Percentiles rank a stretch among this genome's conserved stretches.
These are phyloP conservation scores for Saguinus midas DNA, from an alignment of 2,113 vertebrate genomes.

Conservation along the genomic window DNA sequence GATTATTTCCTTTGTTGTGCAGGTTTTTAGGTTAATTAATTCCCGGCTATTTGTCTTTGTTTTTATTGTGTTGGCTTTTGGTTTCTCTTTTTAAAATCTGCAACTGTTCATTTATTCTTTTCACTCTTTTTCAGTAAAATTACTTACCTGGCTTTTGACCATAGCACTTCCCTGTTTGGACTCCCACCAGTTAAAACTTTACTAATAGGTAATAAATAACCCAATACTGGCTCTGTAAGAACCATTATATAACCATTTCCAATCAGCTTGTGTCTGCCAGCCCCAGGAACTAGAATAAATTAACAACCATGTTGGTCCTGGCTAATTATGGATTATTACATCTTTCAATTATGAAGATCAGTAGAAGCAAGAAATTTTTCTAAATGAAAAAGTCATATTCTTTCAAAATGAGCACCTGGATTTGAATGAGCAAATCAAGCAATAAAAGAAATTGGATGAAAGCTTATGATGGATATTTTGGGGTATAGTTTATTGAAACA, in stretches of 20 bases:
- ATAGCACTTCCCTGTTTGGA: neutral
- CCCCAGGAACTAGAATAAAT: neutral
- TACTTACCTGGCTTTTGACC: neutral
- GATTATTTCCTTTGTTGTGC: no score
- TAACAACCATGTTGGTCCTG: neutral
- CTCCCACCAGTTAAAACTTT: neutral
- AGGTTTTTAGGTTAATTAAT: no score
- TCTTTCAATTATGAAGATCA: neutral
- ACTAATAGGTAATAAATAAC: neutral
- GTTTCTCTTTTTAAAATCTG: neutral
- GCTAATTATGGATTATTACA: neutral
- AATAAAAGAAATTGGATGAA: neutral
- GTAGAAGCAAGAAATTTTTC: neutral
- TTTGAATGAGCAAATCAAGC: constrained; percentile 7
- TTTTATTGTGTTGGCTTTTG: no score
- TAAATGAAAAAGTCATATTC: neutral
- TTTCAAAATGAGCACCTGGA: neutral
- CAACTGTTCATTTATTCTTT: neutral
- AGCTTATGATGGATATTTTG: neutral
- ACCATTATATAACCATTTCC: neutral
- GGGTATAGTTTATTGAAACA: neutral
- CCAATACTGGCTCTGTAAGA: neutral
- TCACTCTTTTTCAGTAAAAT: neutral
- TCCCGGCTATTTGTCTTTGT: no score
- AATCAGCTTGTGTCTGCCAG: neutral